These are phyloP conservation scores for Diadegma fenestrale DNA, from an alignment of 2,888 invertebrate species.

Conservation along the genomic window DNA sequence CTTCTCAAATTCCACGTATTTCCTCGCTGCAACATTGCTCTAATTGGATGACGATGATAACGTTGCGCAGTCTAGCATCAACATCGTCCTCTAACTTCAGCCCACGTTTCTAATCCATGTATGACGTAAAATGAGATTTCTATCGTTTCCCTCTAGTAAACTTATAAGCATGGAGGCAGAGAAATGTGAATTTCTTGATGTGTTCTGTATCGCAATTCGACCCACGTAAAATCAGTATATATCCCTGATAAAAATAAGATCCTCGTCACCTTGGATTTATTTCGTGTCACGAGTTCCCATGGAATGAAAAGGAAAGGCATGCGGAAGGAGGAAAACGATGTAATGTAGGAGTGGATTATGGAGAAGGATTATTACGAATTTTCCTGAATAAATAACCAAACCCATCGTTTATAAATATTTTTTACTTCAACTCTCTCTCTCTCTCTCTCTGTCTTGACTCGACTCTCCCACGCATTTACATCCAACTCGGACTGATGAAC, in stretches of 20 bases:
- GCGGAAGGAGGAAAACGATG: neutral
- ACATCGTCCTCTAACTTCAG: neutral
- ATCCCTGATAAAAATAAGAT: neutral
- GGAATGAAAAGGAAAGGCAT: neutral
- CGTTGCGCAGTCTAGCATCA: neutral
- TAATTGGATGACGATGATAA: constrained; percentile 16
- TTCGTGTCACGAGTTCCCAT: neutral
- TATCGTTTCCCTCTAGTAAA: neutral
- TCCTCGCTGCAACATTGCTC: constrained; percentile 4
- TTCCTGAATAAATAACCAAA: neutral
- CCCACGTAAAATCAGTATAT: neutral
- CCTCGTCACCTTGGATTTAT: neutral
- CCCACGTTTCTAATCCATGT: constrained; percentile 2
- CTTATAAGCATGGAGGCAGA: neutral
- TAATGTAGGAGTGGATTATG: neutral
- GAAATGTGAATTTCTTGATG: neutral
- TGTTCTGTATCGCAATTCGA: neutral
- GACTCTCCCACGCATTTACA: neutral
- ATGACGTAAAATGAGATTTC: constrained; percentile 10
- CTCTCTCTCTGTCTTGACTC: neutral
- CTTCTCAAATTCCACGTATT: constrained; percentile 6
- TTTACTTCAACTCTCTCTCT: neutral
- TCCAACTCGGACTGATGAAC: neutral
- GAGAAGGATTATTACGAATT: neutral
- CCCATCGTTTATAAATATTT: neutral